A percentile compares a stretch with the other conserved stretches of the same genome.
Conservation (phyloP, 2,888 invertebrate genomes). For the Blomia tropicalis region DNA sequence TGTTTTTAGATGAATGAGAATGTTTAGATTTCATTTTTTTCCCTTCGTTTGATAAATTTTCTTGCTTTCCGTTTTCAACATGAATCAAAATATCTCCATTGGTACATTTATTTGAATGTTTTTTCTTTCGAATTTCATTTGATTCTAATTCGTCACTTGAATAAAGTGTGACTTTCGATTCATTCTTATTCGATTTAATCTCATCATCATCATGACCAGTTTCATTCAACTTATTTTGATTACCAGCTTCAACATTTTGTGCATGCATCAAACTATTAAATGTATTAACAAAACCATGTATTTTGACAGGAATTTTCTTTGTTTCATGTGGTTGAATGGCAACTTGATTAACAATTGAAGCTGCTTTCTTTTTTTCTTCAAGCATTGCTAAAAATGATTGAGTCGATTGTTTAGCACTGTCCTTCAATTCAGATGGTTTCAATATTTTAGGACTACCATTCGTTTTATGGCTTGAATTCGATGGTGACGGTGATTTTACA, state of each 20-base stretch:
- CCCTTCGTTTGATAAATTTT: neutral
- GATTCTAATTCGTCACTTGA: neutral
- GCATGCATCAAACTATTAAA: slow-evolving; percentile 8
- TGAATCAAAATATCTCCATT: neutral
- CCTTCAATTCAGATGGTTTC: slow-evolving; percentile 21
- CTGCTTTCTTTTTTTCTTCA: slow-evolving; percentile 18
- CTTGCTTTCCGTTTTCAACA: neutral
- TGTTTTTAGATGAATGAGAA: neutral
- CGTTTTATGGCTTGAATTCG: neutral
- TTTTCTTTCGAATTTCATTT: neutral
- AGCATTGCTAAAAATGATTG: slow-evolving; percentile 23
- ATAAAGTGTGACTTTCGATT: neutral
- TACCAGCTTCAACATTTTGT: neutral
- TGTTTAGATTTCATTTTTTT: neutral
- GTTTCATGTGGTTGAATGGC: neutral
- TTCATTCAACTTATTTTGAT: neutral
- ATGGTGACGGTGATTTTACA: neutral
- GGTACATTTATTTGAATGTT: neutral
- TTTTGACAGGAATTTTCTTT: neutral
- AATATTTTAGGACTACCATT: neutral
- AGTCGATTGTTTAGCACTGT: slow-evolving; percentile 21
- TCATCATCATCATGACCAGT: neutral
- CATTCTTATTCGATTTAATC: neutral
- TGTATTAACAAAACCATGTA: slow-evolving; percentile 20
- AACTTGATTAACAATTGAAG: neutral